Evolutionary conservation across 2,113 vertebrate species (phyloP).

Genomic region (Charadrius vociferus): DNA sequence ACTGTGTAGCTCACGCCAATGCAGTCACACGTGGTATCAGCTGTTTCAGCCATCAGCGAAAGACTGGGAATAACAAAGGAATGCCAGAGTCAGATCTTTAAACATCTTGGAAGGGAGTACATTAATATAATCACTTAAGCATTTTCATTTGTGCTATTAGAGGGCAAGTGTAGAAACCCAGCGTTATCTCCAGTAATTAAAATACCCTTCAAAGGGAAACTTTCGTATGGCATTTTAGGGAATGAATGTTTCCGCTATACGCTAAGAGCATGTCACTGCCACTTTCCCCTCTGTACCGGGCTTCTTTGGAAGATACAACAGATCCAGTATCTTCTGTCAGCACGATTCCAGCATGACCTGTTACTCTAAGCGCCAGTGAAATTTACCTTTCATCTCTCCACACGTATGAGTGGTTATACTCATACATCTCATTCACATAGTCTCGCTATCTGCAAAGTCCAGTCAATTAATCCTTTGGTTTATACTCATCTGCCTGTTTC

Average conservation of each 20-base stretch:
- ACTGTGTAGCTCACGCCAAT: background rate
- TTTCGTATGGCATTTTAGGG: background rate
- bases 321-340: background rate
- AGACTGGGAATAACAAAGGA: background rate
- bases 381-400: background rate
- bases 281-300: background rate
- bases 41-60: background rate
- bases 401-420: background rate
- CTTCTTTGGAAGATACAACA: background rate
- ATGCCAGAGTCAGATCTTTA: background rate
- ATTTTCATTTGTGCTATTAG: background rate
- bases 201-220: background rate
- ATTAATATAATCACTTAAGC: background rate
- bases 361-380: background rate
- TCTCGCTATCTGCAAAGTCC: background rate
- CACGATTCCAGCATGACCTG: background rate
- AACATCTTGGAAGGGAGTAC: background rate
- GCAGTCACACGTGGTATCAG: background rate
- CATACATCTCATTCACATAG: background rate
- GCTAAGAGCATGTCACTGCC: background rate
- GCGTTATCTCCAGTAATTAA: background rate
- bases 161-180: background rate
- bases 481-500: background rate
- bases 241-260: background rate
- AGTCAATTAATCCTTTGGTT: background rate